Base-by-base conservation (phyloP, 2,113 vertebrate genomes). In the Geococcyx californianus region DNA sequence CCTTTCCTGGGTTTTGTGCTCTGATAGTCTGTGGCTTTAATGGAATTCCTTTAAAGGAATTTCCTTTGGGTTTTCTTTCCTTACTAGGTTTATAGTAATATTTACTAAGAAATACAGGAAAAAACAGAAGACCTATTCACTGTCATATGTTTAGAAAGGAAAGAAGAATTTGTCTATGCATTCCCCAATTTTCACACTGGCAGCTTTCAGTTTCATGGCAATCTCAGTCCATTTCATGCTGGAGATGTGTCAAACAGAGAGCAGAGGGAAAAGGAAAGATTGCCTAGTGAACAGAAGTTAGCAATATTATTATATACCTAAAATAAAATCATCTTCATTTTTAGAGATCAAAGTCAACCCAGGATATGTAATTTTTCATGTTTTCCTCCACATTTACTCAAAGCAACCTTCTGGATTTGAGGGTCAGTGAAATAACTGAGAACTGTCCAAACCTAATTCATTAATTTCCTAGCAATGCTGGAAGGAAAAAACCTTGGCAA, bases 141-240 rank as follows among this genome's bases (percentile, higher is more conserved):
- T 81, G 23, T 4, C 20, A 33, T 56, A 78, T 60, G 16, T 66
- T 95, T 54, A 40, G 84, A 96, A 95, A 79, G 44, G 64, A 54
- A 93, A 84, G 84, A 79, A 68, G 28, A 73, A 90, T 87, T 87
- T 93, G 76, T 73, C 86, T 58, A 31, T 87, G 83, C 86, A 89
- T 96, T 95, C 84, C 60, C 10, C 74, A 81, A 84, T 96, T 96
- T 96, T 79, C 92, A 96, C 86, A 91, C 86, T 31, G 66, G 56
- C 40, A 82, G 44, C 64, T 95, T 89, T 81, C 56, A 72, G 92
- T 90, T 96, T 94, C 90, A 93, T 87, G 95, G 83, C 69, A 94
- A 87, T 95, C 83, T 89, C 45, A 79, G 90, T 72, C 76, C 58
- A 94, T 95, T 97, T 96, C 94, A 94, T 96, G 94, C 69, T 79